phyloP scores from a whole-genome alignment of 2,113 vertebrate species.

The Corythoichthys intestinalis region DNA sequence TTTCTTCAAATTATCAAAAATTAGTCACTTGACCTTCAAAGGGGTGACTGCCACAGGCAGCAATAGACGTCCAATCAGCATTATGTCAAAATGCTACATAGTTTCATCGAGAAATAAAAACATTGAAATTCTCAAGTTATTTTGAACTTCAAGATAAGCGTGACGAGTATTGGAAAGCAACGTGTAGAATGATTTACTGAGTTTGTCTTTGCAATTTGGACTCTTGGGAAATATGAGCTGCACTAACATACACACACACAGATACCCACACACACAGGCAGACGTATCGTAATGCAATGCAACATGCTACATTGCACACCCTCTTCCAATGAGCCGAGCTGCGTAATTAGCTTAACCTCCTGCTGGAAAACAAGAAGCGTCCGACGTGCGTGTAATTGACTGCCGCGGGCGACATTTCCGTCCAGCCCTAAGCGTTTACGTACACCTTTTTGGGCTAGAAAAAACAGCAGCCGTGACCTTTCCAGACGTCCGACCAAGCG shows the following conservation, averaged over 20 bases:
- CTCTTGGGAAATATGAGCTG: slow-evolving; percentile 61
- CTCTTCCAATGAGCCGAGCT: slow-evolving; percentile 16
- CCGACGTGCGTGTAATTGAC: slow-evolving; percentile 45
- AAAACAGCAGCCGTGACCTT: slow-evolving; percentile 8
- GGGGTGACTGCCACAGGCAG: no score
- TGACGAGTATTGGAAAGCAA: slow-evolving; percentile 16
- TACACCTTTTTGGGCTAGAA: background rate
- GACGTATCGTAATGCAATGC: slow-evolving; percentile 16
- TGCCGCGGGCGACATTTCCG: slow-evolving; percentile 4
- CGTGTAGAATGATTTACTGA: slow-evolving; percentile 57
- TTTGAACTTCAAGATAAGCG: background rate
- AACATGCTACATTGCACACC: slow-evolving; percentile 28
- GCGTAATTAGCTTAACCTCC: slow-evolving; percentile 42
- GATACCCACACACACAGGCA: slow-evolving; percentile 1
- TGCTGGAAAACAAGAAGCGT: slow-evolving; percentile 17
- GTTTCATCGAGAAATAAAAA: no score
- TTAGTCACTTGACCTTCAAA: no score
- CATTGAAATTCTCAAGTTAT: no score
- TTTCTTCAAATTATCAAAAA: no score
- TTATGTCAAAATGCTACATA: no score
- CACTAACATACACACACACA: slow-evolving; percentile 11
- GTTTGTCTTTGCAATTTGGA: slow-evolving; percentile 48
- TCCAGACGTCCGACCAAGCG: background rate
- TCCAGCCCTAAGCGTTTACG: background rate
- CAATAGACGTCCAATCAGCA: no score